These are phyloP conservation scores for Chymomyza caudatula DNA, from an alignment of 2,888 invertebrate species.

Conservation along the genomic window DNA sequence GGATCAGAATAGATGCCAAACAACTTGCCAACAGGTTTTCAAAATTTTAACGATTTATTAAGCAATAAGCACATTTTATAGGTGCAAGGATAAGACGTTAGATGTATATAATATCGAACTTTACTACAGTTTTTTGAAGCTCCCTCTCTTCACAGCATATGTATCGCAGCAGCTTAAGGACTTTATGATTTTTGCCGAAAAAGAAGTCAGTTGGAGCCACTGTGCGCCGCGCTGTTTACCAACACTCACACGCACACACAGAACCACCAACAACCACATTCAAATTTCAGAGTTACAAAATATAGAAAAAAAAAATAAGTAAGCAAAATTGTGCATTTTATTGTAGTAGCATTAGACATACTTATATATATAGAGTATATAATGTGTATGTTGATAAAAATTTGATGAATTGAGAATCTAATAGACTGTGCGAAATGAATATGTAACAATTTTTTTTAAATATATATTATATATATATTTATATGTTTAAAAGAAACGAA, in stretches of 20 bases:
- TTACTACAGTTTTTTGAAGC: no score
- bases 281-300: neutral
- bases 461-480: slow-evolving; percentile 40
- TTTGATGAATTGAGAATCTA: slow-evolving; percentile 71
- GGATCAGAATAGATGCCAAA: no score
- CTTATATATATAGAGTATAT: slow-evolving; percentile 32
- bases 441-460: slow-evolving; percentile 49
- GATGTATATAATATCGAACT: no score
- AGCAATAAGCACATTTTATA: no score
- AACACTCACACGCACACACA: neutral
- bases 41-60: no score
- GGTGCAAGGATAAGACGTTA: no score
- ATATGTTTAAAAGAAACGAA: slow-evolving; percentile 2
- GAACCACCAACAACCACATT: neutral
- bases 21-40: no score
- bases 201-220: no score
- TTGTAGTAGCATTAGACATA: slow-evolving; percentile 15
- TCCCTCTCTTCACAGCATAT: no score
- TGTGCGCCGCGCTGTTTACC: no score
- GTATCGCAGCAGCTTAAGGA: no score
- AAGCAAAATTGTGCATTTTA: slow-evolving; percentile 7
- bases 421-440: slow-evolving; percentile 67
- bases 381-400: slow-evolving; percentile 65
- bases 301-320: slow-evolving; percentile 8
- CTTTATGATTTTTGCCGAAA: no score